phyloP scores from a whole-genome alignment of 2,888 invertebrate species.

The Marronus borbonicus region DNA sequence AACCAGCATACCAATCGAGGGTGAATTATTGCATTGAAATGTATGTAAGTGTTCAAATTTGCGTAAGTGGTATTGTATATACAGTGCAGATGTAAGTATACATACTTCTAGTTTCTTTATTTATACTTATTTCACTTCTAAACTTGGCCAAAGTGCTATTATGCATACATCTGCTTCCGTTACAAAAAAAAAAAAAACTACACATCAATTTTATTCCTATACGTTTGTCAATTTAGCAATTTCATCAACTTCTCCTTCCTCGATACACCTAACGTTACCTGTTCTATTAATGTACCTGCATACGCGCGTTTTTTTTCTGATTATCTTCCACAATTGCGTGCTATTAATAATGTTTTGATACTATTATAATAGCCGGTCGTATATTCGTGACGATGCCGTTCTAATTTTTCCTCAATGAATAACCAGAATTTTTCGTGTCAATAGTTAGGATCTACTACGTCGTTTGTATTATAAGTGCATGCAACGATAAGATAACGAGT shows the following conservation, averaged over 20 bases:
- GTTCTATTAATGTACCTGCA: not conserved
- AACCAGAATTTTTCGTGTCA: conserved; percentile 8
- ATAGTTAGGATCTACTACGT: not conserved
- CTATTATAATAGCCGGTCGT: not conserved
- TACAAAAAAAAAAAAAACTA: not conserved
- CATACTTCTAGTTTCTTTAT: not conserved
- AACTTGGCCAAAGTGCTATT: not conserved
- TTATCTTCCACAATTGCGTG: not conserved
- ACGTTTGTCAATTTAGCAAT: not conserved
- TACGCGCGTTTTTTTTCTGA: not conserved
- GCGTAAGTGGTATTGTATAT: no score
- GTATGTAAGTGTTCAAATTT: no score
- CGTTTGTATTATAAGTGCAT: not conserved
- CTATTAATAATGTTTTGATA: not conserved
- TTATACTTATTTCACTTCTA: not conserved
- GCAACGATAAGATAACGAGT: not conserved
- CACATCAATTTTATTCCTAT: not conserved
- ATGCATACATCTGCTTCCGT: conserved; percentile 10
- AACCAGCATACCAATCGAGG: no score
- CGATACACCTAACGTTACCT: not conserved
- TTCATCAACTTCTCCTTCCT: not conserved
- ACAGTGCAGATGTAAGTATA: no score
- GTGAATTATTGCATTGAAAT: no score
- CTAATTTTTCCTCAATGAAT: conserved; percentile 16
- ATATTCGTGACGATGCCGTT: not conserved